phyloP scores from a whole-genome alignment of 2,888 invertebrate species.

The Sipha maydis region DNA sequence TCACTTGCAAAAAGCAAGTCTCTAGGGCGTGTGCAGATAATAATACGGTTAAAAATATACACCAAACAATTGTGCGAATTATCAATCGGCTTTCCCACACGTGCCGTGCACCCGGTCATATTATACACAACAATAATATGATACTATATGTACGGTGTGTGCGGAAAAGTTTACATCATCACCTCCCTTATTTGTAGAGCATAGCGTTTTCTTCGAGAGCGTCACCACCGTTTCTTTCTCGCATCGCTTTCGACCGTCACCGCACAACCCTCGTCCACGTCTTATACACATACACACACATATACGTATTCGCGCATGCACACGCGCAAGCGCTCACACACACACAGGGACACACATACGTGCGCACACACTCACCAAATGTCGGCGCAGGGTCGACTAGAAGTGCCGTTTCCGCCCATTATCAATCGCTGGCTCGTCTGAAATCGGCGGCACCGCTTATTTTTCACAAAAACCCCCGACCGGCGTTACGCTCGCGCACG shows the following conservation, averaged over 20 bases:
- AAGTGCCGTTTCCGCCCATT: constrained; percentile 62
- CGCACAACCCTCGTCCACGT: neutral
- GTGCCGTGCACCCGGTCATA: neutral
- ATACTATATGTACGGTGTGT: neutral
- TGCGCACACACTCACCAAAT: neutral
- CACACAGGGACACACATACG: neutral
- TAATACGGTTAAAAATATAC: too few species aligned
- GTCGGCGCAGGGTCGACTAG: constrained; percentile 54
- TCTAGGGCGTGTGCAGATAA: too few species aligned
- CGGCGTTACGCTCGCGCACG: constrained; percentile 60
- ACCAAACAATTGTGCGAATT: too few species aligned
- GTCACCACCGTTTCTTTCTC: neutral
- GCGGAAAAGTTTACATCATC: neutral
- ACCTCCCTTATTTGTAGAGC: neutral
- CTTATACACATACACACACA: neutral
- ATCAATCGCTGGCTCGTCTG: constrained; percentile 61
- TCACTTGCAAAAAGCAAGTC: too few species aligned
- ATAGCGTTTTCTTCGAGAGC: constrained; percentile 18
- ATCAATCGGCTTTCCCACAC: neutral
- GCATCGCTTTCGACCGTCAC: neutral
- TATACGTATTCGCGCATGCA: too few species aligned
- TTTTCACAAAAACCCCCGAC: constrained; percentile 58
- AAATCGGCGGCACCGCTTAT: constrained; percentile 61
- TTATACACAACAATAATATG: neutral
- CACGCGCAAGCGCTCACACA: neutral